Conservation (phyloP, 2,888 invertebrate species). For the Drosophila phalerata region DNA sequence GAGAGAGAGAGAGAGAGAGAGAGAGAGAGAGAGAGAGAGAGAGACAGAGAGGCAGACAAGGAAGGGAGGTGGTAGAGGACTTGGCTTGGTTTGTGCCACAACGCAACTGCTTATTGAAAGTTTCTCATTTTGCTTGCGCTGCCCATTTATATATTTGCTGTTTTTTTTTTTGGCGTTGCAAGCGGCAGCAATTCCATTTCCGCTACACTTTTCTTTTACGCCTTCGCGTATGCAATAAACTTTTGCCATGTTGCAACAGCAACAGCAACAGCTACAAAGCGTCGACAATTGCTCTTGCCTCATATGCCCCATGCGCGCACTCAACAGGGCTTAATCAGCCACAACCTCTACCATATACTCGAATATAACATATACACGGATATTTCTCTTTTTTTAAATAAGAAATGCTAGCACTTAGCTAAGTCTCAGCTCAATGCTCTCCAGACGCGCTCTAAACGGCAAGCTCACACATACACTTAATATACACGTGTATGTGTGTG, state of each 20-base stretch:
- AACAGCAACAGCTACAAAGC: slow-evolving; percentile 11
- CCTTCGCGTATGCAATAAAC: slow-evolving; percentile 69
- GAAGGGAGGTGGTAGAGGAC: neutral
- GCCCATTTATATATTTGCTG: slow-evolving; percentile 19
- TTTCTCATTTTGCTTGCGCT: slow-evolving; percentile 55
- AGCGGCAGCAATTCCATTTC: slow-evolving; percentile 60
- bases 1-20: too few relatives aligned
- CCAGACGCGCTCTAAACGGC: slow-evolving; percentile 27
- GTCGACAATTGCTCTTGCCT: slow-evolving; percentile 4
- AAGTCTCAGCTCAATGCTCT: slow-evolving; percentile 21
- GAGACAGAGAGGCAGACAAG: too few relatives aligned
- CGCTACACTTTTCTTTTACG: slow-evolving; percentile 61
- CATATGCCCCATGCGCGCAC: neutral
- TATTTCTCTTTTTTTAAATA: slow-evolving; percentile 11
- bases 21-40: too few relatives aligned
- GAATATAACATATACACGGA: too few relatives aligned
- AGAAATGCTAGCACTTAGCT: slow-evolving; percentile 37
- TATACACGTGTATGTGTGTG: too few relatives aligned
- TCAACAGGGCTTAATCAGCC: slow-evolving; percentile 55
- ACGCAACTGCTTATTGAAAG: slow-evolving; percentile 55
- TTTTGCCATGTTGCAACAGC: slow-evolving; percentile 31
- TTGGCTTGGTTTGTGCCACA: slow-evolving; percentile 13
- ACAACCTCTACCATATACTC: slow-evolving; percentile 17
- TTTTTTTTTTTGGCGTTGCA: slow-evolving; percentile 31
- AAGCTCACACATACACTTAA: slow-evolving; percentile 7